phyloP scores from a whole-genome alignment of 2,797 vertebrate species.

The Ibycter americanus region DNA sequence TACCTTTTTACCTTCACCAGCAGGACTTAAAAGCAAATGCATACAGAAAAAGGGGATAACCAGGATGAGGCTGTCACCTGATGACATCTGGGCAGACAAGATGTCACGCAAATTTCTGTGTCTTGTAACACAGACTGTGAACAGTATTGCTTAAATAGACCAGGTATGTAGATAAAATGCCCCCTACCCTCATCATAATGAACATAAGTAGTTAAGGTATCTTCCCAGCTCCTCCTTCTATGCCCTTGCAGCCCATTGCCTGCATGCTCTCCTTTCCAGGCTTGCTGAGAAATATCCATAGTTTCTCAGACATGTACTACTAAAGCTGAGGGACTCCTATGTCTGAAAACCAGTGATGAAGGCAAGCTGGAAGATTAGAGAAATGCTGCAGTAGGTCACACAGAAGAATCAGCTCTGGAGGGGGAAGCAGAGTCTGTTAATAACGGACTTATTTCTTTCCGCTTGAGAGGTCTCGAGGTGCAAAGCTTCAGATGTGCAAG shows the following conservation, averaged over 20 bases:
- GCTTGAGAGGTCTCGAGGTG: slow-evolving; percentile 42
- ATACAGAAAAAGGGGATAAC: background rate
- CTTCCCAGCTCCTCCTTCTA: background rate
- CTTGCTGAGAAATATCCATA: background rate
- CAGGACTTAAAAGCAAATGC: background rate
- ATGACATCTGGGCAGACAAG: background rate
- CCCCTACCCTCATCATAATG: background rate
- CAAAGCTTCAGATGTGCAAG: slow-evolving; percentile 28
- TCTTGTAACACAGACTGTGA: background rate
- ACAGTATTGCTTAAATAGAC: background rate
- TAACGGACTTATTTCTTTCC: slow-evolving; percentile 41
- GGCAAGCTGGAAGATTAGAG: background rate
- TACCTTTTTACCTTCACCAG: background rate
- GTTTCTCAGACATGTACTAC: background rate
- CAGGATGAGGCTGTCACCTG: background rate
- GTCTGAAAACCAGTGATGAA: background rate
- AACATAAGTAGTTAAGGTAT: background rate
- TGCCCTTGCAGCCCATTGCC: background rate
- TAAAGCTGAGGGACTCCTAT: background rate
- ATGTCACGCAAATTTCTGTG: background rate
- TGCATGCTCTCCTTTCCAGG: background rate
- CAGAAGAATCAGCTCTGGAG: slow-evolving; percentile 50
- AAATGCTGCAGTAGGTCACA: slow-evolving; percentile 40
- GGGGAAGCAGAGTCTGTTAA: slow-evolving; percentile 34
- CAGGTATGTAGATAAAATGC: background rate